Evolutionary conservation across 2,888 invertebrate species (phyloP).

Genomic region (Ochropleura leucogaster): DNA sequence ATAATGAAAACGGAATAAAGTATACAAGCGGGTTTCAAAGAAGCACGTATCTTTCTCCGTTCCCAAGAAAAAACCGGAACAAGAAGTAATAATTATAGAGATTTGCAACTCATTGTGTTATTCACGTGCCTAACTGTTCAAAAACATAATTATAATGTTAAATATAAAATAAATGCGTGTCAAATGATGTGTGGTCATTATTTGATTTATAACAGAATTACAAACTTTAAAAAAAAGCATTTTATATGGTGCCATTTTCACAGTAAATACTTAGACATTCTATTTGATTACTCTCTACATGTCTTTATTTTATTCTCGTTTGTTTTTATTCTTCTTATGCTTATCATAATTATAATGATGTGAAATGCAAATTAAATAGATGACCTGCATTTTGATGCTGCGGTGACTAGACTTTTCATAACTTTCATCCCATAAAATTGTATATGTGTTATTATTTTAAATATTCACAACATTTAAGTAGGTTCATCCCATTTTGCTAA

Average conservation of each 20-base stretch:
- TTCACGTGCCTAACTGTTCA: constrained; percentile 1
- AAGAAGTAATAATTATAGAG: constrained; percentile 7
- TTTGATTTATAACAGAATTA: constrained; percentile 29
- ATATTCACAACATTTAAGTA: constrained; percentile 70
- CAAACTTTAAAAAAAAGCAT: constrained; percentile 14
- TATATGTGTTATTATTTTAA: constrained; percentile 59
- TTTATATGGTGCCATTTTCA: constrained; percentile 41
- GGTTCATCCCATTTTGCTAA: constrained; percentile 67
- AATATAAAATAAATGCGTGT: constrained; percentile 63
- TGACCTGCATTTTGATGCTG: constrained; percentile 79
- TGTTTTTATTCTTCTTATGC: constrained; percentile 60
- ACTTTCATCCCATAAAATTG: constrained; percentile 65
- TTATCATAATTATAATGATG: constrained; percentile 58
- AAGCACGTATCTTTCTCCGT: background rate
- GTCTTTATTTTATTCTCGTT: constrained; percentile 69
- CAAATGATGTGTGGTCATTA: constrained; percentile 35
- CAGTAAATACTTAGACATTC: constrained; percentile 57
- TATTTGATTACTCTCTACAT: constrained; percentile 68
- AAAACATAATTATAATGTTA: constrained; percentile 29
- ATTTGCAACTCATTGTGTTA: constrained; percentile 17
- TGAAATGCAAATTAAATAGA: constrained; percentile 71
- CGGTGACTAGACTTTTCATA: constrained; percentile 84
- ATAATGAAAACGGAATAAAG: background rate
- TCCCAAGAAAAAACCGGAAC: background rate
- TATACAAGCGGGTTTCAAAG: background rate